These are phyloP conservation scores for Podilymbus podiceps DNA, from an alignment of 2,113 vertebrate genomes.

Conservation along the genomic window DNA sequence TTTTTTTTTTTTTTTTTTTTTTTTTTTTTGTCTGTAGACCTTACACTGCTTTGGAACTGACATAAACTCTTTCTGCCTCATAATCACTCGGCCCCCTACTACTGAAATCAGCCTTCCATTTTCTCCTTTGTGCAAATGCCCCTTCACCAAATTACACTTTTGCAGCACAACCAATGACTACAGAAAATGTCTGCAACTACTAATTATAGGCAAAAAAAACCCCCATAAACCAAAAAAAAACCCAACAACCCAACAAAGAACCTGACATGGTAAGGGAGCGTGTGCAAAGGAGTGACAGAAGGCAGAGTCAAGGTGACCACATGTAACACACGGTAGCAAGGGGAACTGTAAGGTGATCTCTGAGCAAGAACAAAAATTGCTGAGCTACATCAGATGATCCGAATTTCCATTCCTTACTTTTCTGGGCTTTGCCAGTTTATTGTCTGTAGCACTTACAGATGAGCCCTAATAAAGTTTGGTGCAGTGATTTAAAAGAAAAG, in stretches of 20 bases:
- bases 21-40: background rate
- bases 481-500: background rate
- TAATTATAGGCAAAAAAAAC: background rate
- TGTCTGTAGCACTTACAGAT: background rate
- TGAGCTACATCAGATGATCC: background rate
- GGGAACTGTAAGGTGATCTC: background rate
- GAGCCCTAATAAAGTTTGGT: background rate
- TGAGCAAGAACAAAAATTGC: background rate
- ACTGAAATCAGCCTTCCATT: constrained; percentile 54
- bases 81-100: constrained; percentile 31
- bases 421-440: background rate
- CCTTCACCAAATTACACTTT: constrained; percentile 52
- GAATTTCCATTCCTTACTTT: background rate
- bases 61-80: constrained; percentile 30
- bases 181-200: constrained; percentile 23
- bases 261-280: background rate
- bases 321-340: background rate
- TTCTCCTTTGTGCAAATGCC: constrained; percentile 57
- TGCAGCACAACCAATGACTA: constrained; percentile 10
- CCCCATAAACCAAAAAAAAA: background rate
- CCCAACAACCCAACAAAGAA: background rate
- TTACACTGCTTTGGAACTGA: constrained; percentile 22
- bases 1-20: background rate
- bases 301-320: background rate
- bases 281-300: background rate